Evolutionary conservation across 2,113 vertebrate genomes (phyloP), one percentile per base, ranked within the genome.

Genomic region (Nibea coibor): DNA sequence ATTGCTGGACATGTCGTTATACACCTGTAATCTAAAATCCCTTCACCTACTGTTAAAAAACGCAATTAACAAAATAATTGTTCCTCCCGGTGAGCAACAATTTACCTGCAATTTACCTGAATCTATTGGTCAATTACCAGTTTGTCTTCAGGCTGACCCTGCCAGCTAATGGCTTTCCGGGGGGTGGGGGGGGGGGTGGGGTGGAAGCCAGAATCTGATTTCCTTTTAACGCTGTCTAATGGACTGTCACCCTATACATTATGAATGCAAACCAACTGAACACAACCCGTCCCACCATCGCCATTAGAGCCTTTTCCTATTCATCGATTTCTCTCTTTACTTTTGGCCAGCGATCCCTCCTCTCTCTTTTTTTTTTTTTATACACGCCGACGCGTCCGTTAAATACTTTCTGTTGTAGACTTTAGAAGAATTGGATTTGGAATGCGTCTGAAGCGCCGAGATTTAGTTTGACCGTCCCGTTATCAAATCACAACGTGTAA

Each of bases 61-160:
- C 65, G 65, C 75, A 87, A 89, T 90, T 86, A 89, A 78, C 82
- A 75, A 85, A 87, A 89, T 81, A 72, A 75, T 88, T 91, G 75
- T 87, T 84, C 78, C 79, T 84, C 72, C 66, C 71, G 45, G 62
- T 72, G 69, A 85, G 79, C 78, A 75, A 74, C 89, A 88, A 91
- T 92, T 93, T 86, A 88, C 84, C 75, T 82, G 78, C 84, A 83
- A 83, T 92, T 91, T 91, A 93, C 75, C 85, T 86, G 86, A 89
- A 91, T 93, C 90, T 91, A 91, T 91, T 80, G 88, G 91, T 92
- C 91, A 91, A 93, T 93, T 91, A 92, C 78, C 57, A 87, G 81
- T 80, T 88, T 91, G 88, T 91, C 91, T 93, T 81, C 58, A 68
- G 78, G 64, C 74, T 87, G 90, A 92, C 80, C 92, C 76, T 69